Percentiles rank a stretch among this genome's conserved stretches.
These are phyloP conservation scores for Caenorhabditis drosophilae DNA, from an alignment of 2,888 invertebrate genomes.

Conservation along the genomic window DNA sequence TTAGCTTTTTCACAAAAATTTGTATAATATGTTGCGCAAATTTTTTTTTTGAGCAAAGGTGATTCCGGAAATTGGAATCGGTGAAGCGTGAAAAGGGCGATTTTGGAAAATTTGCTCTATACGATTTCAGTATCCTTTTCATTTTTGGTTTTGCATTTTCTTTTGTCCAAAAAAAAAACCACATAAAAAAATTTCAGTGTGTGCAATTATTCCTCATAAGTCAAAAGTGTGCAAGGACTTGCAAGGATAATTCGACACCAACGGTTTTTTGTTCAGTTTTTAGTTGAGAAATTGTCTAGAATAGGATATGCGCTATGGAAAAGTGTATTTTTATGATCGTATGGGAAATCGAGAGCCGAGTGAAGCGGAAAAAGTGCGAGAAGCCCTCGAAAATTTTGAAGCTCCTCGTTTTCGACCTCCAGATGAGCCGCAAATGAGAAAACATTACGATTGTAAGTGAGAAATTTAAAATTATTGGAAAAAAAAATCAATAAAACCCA, in stretches of 20 bases:
- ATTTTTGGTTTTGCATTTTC: no score
- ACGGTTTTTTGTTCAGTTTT: neutral
- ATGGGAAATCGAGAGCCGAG: conserved; percentile 58
- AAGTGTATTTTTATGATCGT: conserved; percentile 63
- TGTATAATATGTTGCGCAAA: neutral
- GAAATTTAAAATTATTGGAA: neutral
- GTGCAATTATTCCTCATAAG: neutral
- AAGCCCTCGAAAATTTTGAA: conserved; percentile 52
- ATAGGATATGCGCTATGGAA: conserved; percentile 59
- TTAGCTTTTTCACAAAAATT: no score
- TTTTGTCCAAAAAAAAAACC: neutral
- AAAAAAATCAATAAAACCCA: conserved; percentile 9
- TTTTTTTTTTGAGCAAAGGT: neutral
- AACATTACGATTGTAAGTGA: conserved; percentile 39
- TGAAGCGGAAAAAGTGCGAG: conserved; percentile 46
- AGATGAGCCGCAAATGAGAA: conserved; percentile 40
- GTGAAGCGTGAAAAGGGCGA: neutral
- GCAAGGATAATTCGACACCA: neutral
- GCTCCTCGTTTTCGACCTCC: conserved; percentile 52
- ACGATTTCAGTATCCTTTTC: no score
- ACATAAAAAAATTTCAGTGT: neutral
- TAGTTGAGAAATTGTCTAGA: neutral
- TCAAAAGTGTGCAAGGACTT: neutral
- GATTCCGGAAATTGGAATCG: neutral
- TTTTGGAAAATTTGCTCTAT: neutral